Conservation (phyloP, 2,888 invertebrate species). For the Lypha dubia region DNA sequence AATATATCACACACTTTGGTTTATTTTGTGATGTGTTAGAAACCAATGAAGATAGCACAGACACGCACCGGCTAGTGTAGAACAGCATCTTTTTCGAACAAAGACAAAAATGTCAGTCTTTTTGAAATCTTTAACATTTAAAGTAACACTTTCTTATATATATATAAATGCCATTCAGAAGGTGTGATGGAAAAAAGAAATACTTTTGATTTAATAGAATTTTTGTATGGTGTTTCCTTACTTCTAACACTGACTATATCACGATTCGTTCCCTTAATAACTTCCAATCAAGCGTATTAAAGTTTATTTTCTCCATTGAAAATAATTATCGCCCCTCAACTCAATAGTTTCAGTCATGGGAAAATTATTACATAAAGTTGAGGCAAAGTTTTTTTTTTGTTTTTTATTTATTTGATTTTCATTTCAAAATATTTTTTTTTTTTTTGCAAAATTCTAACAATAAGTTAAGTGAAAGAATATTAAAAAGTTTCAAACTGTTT, state of each 20-base stretch:
- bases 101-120: too few relatives aligned
- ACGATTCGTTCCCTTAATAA: not conserved
- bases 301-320: not conserved
- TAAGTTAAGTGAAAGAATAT: constrained; percentile 46
- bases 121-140: too few relatives aligned
- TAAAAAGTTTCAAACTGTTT: not conserved
- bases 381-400: not conserved
- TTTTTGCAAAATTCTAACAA: constrained; percentile 14
- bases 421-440: too few relatives aligned
- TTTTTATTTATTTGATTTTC: constrained; percentile 5
- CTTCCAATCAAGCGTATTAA: not conserved
- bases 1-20: too few relatives aligned
- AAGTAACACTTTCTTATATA: too few relatives aligned
- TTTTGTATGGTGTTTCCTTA: not conserved
- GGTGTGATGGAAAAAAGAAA: too few relatives aligned
- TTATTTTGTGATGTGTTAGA: too few relatives aligned
- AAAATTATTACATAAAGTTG: not conserved
- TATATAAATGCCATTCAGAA: too few relatives aligned
- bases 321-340: not conserved
- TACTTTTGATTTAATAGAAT: not conserved
- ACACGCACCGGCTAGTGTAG: too few relatives aligned
- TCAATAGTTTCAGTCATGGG: not conserved
- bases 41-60: too few relatives aligned
- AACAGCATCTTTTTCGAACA: too few relatives aligned
- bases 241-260: constrained; percentile 1